Conservation (phyloP, 2,113 vertebrate species). For the Saccopteryx bilineata region DNA sequence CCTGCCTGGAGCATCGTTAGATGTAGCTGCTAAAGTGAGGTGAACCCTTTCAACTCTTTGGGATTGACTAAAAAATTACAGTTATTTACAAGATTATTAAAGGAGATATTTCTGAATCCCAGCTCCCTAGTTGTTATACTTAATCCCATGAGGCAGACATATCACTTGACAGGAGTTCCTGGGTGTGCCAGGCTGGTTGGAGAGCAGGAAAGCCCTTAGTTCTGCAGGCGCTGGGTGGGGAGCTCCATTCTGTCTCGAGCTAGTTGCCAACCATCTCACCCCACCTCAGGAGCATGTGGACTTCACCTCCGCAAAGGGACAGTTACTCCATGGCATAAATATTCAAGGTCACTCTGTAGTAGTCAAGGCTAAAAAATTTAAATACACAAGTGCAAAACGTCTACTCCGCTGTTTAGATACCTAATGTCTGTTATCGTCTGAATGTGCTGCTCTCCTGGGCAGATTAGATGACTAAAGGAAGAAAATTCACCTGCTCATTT, state of each 20-base stretch:
- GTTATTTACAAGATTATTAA: neutral
- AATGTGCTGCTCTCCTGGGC: neutral
- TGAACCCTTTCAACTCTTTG: neutral
- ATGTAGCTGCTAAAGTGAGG: neutral
- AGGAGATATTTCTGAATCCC: neutral
- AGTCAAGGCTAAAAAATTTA: neutral
- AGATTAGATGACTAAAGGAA: neutral
- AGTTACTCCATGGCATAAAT: neutral
- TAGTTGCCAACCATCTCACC: neutral
- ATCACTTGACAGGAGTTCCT: neutral
- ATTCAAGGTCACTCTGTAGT: neutral
- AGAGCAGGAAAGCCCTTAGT: neutral
- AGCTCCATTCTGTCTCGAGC: neutral
- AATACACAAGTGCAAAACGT: neutral
- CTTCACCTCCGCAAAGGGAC: neutral
- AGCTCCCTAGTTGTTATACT: neutral
- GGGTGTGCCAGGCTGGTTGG: neutral
- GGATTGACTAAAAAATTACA: neutral
- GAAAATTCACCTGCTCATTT: neutral
- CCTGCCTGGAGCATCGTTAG: neutral
- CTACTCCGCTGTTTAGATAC: neutral
- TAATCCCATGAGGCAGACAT: neutral
- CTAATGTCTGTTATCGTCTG: neutral
- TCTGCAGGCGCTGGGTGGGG: neutral
- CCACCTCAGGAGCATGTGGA: neutral